Evolutionary conservation across 2,888 invertebrate genomes (phyloP).

Genomic region (Ennomos erosarius): DNA sequence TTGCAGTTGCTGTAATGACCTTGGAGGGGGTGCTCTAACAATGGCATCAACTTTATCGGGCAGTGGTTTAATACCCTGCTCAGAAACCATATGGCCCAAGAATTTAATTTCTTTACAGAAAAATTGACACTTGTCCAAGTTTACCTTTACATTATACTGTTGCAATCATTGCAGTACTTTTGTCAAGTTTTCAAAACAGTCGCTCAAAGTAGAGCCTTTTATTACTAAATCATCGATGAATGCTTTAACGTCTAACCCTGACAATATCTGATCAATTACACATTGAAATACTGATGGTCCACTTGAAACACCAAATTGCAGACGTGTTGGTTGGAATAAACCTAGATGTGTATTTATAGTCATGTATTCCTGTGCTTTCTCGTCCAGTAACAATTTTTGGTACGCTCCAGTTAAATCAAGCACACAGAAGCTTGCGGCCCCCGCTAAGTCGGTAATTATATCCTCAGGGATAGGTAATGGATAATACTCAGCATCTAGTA

Average conservation of each 20-base stretch:
- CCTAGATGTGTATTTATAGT: constrained; percentile 16
- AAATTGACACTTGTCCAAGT: constrained; percentile 1
- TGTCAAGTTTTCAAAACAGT: too few relatives aligned
- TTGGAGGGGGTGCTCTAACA: not conserved
- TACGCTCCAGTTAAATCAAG: constrained; percentile 7
- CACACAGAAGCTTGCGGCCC: not conserved
- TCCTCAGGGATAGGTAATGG: constrained; percentile 4
- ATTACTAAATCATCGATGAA: not conserved
- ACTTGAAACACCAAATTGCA: constrained; percentile 19
- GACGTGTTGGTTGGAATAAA: not conserved
- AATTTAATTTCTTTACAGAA: not conserved
- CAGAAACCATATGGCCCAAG: too few relatives aligned
- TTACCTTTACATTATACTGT: too few relatives aligned
- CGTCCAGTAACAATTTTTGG: constrained; percentile 22
- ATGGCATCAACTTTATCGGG: not conserved
- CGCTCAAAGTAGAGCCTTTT: too few relatives aligned
- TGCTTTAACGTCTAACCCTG: not conserved
- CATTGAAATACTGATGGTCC: constrained; percentile 23
- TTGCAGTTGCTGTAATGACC: not conserved
- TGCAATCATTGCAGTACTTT: too few relatives aligned
- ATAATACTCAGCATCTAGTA: constrained; percentile 25
- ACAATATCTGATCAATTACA: constrained; percentile 15
- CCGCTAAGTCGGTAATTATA: not conserved
- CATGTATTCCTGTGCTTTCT: constrained; percentile 12
- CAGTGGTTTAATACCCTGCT: not conserved